phyloP scores from a whole-genome alignment of 2,888 invertebrate genomes.

The Eupithecia vulgata region DNA sequence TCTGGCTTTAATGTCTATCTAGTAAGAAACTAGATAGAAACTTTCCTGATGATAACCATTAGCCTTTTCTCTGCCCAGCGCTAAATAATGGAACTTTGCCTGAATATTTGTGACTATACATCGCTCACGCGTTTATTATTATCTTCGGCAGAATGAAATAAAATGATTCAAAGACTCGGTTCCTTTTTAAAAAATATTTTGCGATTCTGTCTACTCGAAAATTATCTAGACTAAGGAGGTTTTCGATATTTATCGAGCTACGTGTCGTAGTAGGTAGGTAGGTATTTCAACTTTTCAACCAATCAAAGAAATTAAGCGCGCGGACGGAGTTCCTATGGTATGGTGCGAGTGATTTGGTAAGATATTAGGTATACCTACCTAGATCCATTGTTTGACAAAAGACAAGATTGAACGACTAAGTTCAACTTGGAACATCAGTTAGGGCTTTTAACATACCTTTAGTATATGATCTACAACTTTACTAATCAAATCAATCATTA shows the following conservation, averaged over 20 bases:
- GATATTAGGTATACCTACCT: no score
- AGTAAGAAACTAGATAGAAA: constrained; percentile 32
- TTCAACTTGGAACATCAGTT: no score
- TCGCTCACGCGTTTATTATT: neutral
- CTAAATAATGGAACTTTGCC: constrained; percentile 1
- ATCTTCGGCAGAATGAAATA: neutral
- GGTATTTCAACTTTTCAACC: no score
- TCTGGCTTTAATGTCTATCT: constrained; percentile 5
- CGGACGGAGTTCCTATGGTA: no score
- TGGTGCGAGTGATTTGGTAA: no score
- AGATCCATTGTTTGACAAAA: no score
- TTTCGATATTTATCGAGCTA: neutral
- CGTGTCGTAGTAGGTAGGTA: no score
- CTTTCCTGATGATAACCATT: constrained; percentile 26
- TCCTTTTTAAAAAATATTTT: neutral
- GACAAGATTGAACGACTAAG: no score
- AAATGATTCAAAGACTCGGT: neutral
- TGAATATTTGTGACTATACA: neutral
- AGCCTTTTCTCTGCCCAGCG: constrained; percentile 26
- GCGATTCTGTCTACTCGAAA: neutral
- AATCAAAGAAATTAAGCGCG: no score
- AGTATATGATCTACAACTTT: no score
- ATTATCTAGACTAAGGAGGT: neutral
- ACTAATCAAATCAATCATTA: no score
- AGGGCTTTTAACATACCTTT: no score